These are phyloP conservation scores for Entomyzon cyanotis DNA, from an alignment of 2,113 vertebrate species.

Conservation along the genomic window DNA sequence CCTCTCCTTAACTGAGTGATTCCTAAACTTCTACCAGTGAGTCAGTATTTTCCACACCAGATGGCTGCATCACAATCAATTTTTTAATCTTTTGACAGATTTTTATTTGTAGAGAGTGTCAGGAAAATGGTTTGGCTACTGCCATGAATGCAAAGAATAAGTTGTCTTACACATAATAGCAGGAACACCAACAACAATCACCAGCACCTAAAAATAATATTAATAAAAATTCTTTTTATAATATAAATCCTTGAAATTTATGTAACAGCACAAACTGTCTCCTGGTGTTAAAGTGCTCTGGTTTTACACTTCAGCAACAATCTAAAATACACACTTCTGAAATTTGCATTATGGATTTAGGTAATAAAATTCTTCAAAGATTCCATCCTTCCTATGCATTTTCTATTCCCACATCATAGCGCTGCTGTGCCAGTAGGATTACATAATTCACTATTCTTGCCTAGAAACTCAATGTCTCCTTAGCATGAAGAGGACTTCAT, in stretches of 20 bases:
- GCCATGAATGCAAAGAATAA: neutral
- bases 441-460: neutral
- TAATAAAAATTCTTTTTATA: neutral
- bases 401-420: neutral
- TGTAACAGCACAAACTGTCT: neutral
- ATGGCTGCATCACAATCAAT: neutral
- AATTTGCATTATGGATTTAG: constrained; percentile 26
- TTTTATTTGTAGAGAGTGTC: neutral
- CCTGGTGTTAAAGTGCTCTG: neutral
- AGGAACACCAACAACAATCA: neutral
- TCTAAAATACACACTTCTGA: neutral
- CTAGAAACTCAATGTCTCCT: neutral
- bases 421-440: neutral
- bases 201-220: neutral
- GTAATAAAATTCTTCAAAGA: constrained; percentile 10
- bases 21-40: neutral
- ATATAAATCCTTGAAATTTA: neutral
- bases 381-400: constrained; percentile 23
- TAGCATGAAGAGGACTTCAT: neutral
- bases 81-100: neutral
- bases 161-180: neutral
- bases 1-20: neutral
- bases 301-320: neutral
- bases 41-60: neutral
- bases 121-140: neutral